These are phyloP conservation scores for Dunckerocampus dactyliophorus DNA, from an alignment of 2,113 vertebrate genomes.

Conservation along the genomic window DNA sequence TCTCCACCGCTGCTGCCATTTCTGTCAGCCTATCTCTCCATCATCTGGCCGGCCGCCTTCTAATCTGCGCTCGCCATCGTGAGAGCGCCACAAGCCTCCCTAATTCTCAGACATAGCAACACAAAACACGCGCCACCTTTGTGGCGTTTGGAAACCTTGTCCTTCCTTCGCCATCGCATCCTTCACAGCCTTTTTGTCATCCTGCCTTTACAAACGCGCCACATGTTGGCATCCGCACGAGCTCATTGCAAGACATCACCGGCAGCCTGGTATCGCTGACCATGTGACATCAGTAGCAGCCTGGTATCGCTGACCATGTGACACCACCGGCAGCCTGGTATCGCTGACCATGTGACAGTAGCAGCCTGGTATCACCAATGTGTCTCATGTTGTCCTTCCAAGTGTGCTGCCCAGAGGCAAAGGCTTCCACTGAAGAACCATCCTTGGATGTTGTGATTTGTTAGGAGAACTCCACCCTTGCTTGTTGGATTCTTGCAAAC, in stretches of 20 bases:
- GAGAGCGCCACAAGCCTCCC: conserved; percentile 43
- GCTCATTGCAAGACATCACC: background rate
- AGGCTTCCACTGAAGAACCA: too few species aligned
- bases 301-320: background rate
- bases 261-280: background rate
- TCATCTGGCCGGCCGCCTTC: conserved; percentile 55
- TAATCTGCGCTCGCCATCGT: conserved; percentile 52
- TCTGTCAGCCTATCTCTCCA: conserved; percentile 60
- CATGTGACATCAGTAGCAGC: background rate
- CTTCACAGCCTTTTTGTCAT: too few species aligned
- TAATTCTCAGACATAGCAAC: conserved; percentile 17
- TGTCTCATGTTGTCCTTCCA: too few species aligned
- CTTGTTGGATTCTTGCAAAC: too few species aligned
- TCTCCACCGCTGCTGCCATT: conserved; percentile 39
- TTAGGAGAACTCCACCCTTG: too few species aligned
- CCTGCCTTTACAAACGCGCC: too few species aligned
- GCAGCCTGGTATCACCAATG: background rate
- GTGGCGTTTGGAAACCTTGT: background rate
- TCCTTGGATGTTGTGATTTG: too few species aligned
- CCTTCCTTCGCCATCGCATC: too few species aligned
- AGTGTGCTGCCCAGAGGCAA: too few species aligned
- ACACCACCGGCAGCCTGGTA: background rate
- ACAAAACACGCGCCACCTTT: conserved; percentile 19
- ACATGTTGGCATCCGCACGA: too few species aligned
- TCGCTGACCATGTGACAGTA: background rate